Evolutionary conservation across 2,888 invertebrate species (phyloP).

Genomic region (Lapara coniferarum): DNA sequence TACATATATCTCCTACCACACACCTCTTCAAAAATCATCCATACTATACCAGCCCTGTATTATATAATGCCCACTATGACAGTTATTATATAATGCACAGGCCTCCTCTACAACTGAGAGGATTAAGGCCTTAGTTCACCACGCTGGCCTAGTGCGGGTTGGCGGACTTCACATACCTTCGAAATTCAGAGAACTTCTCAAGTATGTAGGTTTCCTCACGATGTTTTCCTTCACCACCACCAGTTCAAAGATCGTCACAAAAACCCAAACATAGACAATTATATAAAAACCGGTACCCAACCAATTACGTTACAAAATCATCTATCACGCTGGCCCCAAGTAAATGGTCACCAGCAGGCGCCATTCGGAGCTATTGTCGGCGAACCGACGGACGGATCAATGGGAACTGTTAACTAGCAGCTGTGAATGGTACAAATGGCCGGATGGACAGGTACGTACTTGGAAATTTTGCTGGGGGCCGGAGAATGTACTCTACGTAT

Average conservation of each 20-base stretch:
- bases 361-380: slow-evolving; percentile 62
- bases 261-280: background rate
- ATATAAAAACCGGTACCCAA: slow-evolving; percentile 29
- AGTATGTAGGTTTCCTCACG: too few relatives aligned
- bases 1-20: too few relatives aligned
- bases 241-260: background rate
- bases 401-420: slow-evolving; percentile 70
- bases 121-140: too few relatives aligned
- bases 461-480: background rate
- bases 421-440: slow-evolving; percentile 76
- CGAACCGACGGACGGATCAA: slow-evolving; percentile 71
- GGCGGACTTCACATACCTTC: too few relatives aligned
- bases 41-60: too few relatives aligned
- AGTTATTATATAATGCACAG: too few relatives aligned
- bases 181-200: too few relatives aligned
- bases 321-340: slow-evolving; percentile 49
- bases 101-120: too few relatives aligned
- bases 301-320: slow-evolving; percentile 41
- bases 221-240: too few relatives aligned
- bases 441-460: slow-evolving; percentile 3
- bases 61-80: too few relatives aligned
- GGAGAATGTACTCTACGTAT: background rate
- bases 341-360: slow-evolving; percentile 50
- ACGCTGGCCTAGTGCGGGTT: too few relatives aligned
- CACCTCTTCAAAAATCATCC: too few relatives aligned